A percentile compares a stretch with the other conserved stretches of the same genome.
Evolutionary conservation across 2,888 invertebrate species (phyloP).

Genomic region (Parelbella ahira): DNA sequence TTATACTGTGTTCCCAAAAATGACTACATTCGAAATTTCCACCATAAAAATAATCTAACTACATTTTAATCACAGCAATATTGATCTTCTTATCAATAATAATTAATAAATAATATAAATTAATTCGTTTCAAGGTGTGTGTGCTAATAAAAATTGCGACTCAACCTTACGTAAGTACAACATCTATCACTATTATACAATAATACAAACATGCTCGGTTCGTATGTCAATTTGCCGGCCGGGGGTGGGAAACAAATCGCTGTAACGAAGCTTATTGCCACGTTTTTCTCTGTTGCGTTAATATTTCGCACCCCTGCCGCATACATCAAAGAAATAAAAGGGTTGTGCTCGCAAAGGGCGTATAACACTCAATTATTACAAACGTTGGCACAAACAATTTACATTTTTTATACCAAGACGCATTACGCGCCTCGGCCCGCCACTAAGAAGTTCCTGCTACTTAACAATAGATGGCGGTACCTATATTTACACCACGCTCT

Average conservation of each 20-base stretch:
- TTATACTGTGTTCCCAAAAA: conserved; percentile 30
- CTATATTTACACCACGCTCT: conserved; percentile 55
- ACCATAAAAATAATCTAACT: conserved; percentile 49
- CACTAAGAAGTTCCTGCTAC: conserved; percentile 49
- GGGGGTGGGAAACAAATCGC: conserved; percentile 67
- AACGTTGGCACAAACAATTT: conserved; percentile 77
- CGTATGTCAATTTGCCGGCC: conserved; percentile 62
- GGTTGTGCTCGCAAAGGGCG: conserved; percentile 70
- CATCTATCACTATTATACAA: conserved; percentile 65
- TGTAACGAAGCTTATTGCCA: conserved; percentile 71
- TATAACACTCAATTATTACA: conserved; percentile 72
- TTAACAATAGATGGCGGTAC: conserved; percentile 70
- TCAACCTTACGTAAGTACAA: conserved; percentile 47
- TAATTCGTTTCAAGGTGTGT: conserved; percentile 59
- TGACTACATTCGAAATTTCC: conserved; percentile 24
- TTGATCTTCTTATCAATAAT: conserved; percentile 46
- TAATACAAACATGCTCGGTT: conserved; percentile 65
- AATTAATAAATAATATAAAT: conserved; percentile 66
- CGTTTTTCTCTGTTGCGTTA: conserved; percentile 67
- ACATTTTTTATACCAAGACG: conserved; percentile 50
- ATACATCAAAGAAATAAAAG: conserved; percentile 77
- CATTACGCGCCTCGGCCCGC: conserved; percentile 27
- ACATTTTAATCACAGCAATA: conserved; percentile 68
- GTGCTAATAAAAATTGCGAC: conserved; percentile 45
- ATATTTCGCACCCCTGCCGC: conserved; percentile 72